Evolutionary conservation across 2,113 vertebrate genomes (phyloP), one percentile per base, ranked within the genome.

Genomic region (Mesoclemmys tuberculata): DNA sequence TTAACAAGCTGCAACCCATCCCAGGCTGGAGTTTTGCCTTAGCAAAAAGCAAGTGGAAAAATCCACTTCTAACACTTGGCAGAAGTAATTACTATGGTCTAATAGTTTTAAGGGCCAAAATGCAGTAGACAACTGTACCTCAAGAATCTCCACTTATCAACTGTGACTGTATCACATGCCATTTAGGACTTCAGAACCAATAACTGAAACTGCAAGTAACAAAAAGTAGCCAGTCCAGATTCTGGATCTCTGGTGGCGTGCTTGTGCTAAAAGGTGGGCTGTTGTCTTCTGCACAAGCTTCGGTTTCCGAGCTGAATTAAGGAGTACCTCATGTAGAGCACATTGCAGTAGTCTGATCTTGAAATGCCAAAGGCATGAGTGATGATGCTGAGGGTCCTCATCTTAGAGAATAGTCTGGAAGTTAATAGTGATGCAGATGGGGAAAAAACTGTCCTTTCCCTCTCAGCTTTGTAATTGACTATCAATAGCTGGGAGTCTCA

Each of bases 341-440:
- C n/a, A 24, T 74, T 74, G 38, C 10, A 71, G 64, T 71, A 71
- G 64, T 71, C 19, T 38, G 9, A 38, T n/a, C 64, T 71, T 71
- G 64, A n/a, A 21, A 71, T 29, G 64, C 8, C n/a, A 71, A 41
- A 74, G 68, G 68, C 64, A 38, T 38, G n/a, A 38, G 35, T 38
- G 64, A 21, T 71, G 18, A 10, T 38, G 24, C 4, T 71, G 21
- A 74, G 68, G n/a, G 19, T 74, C n/a, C n/a, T 21, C 9, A 74
- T 52, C 90, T 88, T 89, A 68, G 83, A 80, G 58, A 61, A 61
- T 11, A 61, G 44, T 90, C 82, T 85, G 46, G 29, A 61, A 31
- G 58, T 61, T 85, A 3, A 1, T 6, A 29, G 0, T 0, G 58
- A 48, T 82, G 38, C 84, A 48, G 31, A 82, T 52, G 21, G 58